These are phyloP conservation scores for Aphodius granarius DNA, from an alignment of 2,888 invertebrate species.

Conservation along the genomic window DNA sequence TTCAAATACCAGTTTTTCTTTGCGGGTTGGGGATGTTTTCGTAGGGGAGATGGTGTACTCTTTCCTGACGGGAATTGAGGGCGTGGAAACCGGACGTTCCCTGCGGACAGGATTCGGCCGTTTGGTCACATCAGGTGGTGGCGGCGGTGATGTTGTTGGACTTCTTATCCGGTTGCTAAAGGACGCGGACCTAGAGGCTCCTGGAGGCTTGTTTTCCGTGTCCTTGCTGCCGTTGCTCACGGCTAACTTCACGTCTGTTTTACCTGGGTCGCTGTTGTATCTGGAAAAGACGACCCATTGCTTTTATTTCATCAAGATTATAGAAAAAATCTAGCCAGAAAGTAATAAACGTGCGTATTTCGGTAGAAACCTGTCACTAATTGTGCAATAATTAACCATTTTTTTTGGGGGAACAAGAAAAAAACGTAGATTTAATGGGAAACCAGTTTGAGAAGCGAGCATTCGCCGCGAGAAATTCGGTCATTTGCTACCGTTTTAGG, in stretches of 20 bases:
- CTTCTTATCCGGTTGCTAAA: slow-evolving; percentile 57
- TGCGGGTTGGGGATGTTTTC: slow-evolving; percentile 41
- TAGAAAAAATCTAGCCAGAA: no score
- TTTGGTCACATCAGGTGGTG: slow-evolving; percentile 50
- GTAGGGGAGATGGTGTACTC: slow-evolving; percentile 26
- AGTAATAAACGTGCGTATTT: no score
- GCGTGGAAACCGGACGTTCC: slow-evolving; percentile 48
- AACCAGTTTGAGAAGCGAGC: background rate
- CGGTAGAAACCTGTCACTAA: background rate
- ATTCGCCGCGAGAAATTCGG: background rate
- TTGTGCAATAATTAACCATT: background rate
- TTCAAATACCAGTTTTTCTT: slow-evolving; percentile 38
- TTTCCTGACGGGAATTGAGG: slow-evolving; percentile 33
- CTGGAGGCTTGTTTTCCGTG: slow-evolving; percentile 38
- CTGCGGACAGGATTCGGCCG: slow-evolving; percentile 45
- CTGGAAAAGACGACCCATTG: background rate
- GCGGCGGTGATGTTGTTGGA: slow-evolving; percentile 56
- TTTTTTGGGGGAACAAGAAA: background rate
- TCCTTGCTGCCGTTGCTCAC: slow-evolving; percentile 50
- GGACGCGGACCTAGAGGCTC: slow-evolving; percentile 60
- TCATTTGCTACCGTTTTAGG: background rate
- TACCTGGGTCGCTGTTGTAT: slow-evolving; percentile 67
- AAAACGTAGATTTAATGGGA: background rate
- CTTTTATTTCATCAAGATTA: background rate
- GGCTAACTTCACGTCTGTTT: slow-evolving; percentile 58